A percentile compares a stretch with the other conserved stretches of the same genome.
Conservation (phyloP, 2,888 invertebrate genomes). For the Caenorhabditis sulstoni region DNA sequence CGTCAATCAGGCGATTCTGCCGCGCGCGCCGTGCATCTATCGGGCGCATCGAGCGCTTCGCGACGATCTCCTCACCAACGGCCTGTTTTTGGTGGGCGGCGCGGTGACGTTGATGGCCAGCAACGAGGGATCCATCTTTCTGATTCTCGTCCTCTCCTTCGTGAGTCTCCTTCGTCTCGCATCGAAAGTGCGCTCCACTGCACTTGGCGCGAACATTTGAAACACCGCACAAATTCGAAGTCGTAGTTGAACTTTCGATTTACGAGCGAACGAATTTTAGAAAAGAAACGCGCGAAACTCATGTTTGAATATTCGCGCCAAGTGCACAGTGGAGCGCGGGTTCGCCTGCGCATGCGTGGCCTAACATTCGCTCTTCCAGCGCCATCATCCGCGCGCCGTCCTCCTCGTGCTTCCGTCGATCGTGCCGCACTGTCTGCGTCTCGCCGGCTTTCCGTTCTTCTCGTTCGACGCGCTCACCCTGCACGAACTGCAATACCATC, state of each 20-base stretch:
- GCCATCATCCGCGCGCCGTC: conserved; percentile 28
- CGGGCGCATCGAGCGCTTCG: conserved; percentile 12
- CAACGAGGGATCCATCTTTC: conserved; percentile 36
- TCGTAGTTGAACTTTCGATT: too few species aligned
- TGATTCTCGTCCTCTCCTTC: conserved; percentile 16
- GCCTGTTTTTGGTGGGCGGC: conserved; percentile 24
- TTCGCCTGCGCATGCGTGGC: too few species aligned
- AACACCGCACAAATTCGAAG: too few species aligned
- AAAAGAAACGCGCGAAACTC: too few species aligned
- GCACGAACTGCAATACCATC: conserved; percentile 35
- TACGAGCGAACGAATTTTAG: too few species aligned
- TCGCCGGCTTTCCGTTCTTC: conserved; percentile 22
- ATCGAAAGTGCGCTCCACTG: too few species aligned
- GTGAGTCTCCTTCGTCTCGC: conserved; percentile 10
- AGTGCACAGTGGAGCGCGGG: too few species aligned
- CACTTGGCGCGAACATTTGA: too few species aligned
- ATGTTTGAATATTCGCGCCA: too few species aligned
- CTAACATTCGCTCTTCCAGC: too few species aligned
- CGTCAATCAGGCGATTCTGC: conserved; percentile 2
- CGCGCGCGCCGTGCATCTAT: conserved; percentile 4
- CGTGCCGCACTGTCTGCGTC: conserved; percentile 21
- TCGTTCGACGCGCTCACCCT: conserved; percentile 14
- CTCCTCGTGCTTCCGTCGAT: conserved; percentile 22
- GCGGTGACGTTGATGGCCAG: conserved; percentile 31
- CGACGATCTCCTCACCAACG: conserved; percentile 29